Evolutionary conservation across 1,140 invertebrate species (phyloP).

Genomic region (Plutomurus gul): DNA sequence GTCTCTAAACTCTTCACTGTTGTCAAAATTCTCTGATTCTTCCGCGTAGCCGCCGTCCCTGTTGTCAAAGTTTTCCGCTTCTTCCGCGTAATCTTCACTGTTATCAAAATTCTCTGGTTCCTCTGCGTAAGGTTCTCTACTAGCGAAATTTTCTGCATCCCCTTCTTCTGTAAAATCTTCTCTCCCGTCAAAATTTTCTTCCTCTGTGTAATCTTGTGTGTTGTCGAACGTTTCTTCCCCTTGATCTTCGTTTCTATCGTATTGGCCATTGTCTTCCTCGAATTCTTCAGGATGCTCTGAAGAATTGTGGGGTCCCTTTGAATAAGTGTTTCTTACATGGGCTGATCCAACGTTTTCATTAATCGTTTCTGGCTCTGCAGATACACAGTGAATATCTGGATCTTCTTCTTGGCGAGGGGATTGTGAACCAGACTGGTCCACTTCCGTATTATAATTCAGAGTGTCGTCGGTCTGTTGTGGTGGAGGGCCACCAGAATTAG

Average conservation of each 20-base stretch:
- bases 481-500: background rate
- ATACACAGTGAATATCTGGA: background rate
- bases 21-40: background rate
- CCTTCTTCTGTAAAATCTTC: conserved; percentile 12
- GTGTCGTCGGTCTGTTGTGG: background rate
- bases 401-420: background rate
- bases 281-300: conserved; percentile 14
- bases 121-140: too few species aligned
- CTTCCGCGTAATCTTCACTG: background rate
- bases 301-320: too few species aligned
- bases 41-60: background rate
- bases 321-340: background rate
- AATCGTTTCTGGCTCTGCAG: background rate
- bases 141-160: conserved; percentile 3
- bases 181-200: background rate
- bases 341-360: background rate
- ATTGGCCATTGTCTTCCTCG: conserved; percentile 12
- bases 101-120: too few species aligned
- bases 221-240: background rate
- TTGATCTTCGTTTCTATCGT: conserved; percentile 9
- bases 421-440: background rate
- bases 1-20: background rate
- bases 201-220: too few species aligned
- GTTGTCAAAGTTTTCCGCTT: background rate
- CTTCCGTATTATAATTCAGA: background rate